Conservation (phyloP, 92 coral and sea anemone genomes). For the Anthopleura xanthogrammica region DNA sequence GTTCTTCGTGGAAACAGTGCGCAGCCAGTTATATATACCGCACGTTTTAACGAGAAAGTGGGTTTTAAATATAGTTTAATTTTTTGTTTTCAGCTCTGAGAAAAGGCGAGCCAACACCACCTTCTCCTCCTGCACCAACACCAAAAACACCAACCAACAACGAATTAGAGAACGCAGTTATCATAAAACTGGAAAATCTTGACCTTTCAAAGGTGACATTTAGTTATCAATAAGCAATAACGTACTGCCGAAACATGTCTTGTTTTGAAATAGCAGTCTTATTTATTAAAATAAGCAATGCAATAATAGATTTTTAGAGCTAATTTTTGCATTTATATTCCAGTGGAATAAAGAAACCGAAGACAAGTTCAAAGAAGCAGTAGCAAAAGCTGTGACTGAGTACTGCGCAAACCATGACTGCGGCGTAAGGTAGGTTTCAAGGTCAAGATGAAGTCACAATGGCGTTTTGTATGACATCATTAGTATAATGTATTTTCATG, state of each 20-base stretch:
- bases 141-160: conserved; percentile 32
- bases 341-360: conserved; percentile 46
- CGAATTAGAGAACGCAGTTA: conserved; percentile 31
- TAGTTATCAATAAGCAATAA: too few relatives aligned
- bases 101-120: conserved; percentile 23
- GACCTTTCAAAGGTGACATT: conserved; percentile 9
- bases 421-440: neutral
- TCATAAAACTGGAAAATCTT: conserved; percentile 20
- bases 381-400: conserved; percentile 39
- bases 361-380: conserved; percentile 34
- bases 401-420: conserved; percentile 25
- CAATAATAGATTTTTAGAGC: too few relatives aligned
- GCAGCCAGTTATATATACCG: too few relatives aligned
- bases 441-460: neutral
- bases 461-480: neutral
- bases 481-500: too few relatives aligned
- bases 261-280: too few relatives aligned
- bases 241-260: too few relatives aligned
- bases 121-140: conserved; percentile 35
- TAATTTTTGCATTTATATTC: too few relatives aligned
- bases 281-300: too few relatives aligned
- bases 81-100: conserved; percentile 6
- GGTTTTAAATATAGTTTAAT: neutral
- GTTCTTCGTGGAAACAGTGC: too few relatives aligned
- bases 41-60: too few relatives aligned